Percentiles rank a stretch among this genome's conserved stretches.
Evolutionary conservation across 2,797 vertebrate species (phyloP).

Genomic region (Micropoecilia bifurca): DNA sequence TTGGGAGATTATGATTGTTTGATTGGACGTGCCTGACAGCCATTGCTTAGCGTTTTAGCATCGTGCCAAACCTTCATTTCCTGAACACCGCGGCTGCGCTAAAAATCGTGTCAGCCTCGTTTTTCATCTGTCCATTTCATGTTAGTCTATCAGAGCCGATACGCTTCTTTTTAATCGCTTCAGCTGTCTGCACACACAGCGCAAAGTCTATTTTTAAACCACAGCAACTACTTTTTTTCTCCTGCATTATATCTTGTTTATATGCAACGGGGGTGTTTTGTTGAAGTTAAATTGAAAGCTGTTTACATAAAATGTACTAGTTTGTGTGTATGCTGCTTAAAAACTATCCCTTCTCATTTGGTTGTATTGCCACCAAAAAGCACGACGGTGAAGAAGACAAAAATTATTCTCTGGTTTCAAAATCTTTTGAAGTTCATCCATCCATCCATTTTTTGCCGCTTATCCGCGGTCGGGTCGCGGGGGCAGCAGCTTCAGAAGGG

Average conservation of each 20-base stretch:
- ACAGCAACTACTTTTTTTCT: not conserved
- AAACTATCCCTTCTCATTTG: not conserved
- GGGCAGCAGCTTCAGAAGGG: too few species aligned
- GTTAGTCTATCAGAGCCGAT: slow-evolving; percentile 1
- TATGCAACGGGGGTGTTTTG: not conserved
- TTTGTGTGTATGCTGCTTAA: not conserved
- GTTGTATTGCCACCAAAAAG: not conserved
- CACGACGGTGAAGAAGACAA: not conserved
- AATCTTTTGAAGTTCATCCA: not conserved
- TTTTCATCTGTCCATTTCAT: slow-evolving; percentile 8
- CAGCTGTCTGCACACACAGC: not conserved
- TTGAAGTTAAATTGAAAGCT: not conserved
- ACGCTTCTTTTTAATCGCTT: not conserved
- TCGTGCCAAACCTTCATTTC: slow-evolving; percentile 4
- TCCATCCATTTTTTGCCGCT: too few species aligned
- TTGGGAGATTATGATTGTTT: slow-evolving; percentile 8
- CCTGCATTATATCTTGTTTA: not conserved
- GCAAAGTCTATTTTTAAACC: slow-evolving; percentile 4
- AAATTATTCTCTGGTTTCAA: not conserved
- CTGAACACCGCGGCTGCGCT: not conserved
- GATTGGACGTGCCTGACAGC: slow-evolving; percentile 6
- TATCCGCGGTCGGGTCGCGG: too few species aligned
- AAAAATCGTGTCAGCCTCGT: slow-evolving; percentile 1
- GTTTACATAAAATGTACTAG: not conserved
- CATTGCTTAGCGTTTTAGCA: slow-evolving; percentile 1